Evolutionary conservation across 2,797 vertebrate genomes (phyloP).

Genomic region (Pangasius mekongensis): DNA sequence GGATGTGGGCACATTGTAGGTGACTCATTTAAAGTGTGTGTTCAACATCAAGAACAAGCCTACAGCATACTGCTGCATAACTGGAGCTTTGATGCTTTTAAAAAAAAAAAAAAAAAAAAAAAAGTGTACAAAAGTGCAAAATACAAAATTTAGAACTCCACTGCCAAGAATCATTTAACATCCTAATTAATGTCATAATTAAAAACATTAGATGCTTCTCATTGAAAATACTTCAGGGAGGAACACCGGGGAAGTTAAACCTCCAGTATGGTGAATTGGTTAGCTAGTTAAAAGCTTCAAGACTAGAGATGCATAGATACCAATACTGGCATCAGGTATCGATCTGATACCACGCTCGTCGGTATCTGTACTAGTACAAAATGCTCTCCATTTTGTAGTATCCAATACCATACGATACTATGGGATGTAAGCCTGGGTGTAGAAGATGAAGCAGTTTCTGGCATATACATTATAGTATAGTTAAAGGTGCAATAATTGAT

Average conservation of each 20-base stretch:
- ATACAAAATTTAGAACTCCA: neutral
- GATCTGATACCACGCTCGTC: neutral
- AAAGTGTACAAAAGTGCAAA: neutral
- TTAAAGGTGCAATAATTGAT: neutral
- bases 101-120: neutral
- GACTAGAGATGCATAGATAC: neutral
- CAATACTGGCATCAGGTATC: neutral
- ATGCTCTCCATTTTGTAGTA: neutral
- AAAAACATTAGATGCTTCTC: neutral
- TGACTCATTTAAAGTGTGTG: constrained; percentile 73
- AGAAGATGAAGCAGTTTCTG: neutral
- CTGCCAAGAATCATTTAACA: constrained; percentile 22
- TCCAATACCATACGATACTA: neutral
- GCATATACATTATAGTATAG: neutral
- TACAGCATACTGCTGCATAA: constrained; percentile 1
- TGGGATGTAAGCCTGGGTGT: neutral
- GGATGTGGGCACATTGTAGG: constrained; percentile 70
- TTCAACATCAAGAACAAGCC: constrained; percentile 1
- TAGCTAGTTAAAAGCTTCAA: neutral
- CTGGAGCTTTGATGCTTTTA: constrained; percentile 13
- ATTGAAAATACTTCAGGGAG: neutral
- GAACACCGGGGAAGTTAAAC: too few species aligned
- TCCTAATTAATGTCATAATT: neutral
- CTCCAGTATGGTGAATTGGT: neutral
- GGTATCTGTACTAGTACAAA: neutral